phyloP scores from a whole-genome alignment of 1,140 invertebrate species.

The Nymphalis io region DNA sequence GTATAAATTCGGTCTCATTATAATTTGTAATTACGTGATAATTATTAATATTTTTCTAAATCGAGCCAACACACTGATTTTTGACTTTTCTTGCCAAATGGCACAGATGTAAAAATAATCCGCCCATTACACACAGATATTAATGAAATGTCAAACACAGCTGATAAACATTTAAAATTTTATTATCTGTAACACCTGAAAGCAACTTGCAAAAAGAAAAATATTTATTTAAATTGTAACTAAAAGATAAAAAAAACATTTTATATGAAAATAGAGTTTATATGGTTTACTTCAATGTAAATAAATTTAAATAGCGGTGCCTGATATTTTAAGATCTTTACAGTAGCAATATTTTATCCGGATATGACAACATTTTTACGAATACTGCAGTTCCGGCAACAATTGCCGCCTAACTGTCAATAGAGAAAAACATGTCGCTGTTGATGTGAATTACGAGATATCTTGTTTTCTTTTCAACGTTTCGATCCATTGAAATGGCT shows the following conservation, averaged over 20 bases:
- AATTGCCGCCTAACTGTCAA: conserved; percentile 74
- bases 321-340: background rate
- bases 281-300: no score
- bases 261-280: no score
- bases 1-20: conserved; percentile 53
- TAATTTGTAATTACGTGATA: conserved; percentile 56
- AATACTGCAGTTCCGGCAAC: conserved; percentile 71
- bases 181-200: conserved; percentile 23
- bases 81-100: conserved; percentile 67
- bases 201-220: background rate
- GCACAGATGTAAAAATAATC: conserved; percentile 48
- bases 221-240: no score
- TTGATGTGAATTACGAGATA: conserved; percentile 41
- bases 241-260: no score
- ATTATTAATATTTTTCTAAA: conserved; percentile 59
- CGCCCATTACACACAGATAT: conserved; percentile 40
- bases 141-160: conserved; percentile 50
- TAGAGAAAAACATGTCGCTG: conserved; percentile 62
- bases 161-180: conserved; percentile 36
- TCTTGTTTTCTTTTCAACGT: conserved; percentile 54
- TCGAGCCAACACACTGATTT: conserved; percentile 70
- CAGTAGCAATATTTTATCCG: conserved; percentile 9
- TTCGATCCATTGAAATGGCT: conserved; percentile 61
- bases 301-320: no score
- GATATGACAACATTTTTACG: conserved; percentile 53